phyloP scores from a whole-genome alignment of 2,888 invertebrate species.

The Alcis repandata region DNA sequence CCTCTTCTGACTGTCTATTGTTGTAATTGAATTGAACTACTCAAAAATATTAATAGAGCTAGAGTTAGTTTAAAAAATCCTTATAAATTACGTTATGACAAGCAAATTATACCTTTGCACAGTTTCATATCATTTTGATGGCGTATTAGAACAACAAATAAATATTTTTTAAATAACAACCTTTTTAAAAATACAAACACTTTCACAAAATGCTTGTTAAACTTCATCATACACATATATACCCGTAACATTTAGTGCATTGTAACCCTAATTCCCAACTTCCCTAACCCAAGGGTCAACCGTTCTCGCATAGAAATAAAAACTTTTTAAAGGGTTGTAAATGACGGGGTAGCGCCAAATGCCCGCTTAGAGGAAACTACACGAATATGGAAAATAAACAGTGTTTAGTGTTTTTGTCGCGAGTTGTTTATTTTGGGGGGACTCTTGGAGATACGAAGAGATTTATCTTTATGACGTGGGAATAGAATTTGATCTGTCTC shows the following conservation, averaged over 20 bases:
- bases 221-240: too few species aligned
- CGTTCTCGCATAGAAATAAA: conserved; percentile 48
- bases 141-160: too few species aligned
- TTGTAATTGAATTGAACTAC: too few species aligned
- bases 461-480: conserved; percentile 21
- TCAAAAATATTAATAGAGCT: too few species aligned
- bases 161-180: too few species aligned
- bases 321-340: conserved; percentile 50
- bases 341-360: conserved; percentile 37
- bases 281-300: conserved; percentile 37
- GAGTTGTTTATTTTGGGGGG: conserved; percentile 15
- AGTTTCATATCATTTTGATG: too few species aligned
- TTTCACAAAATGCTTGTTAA: too few species aligned
- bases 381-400: conserved; percentile 42
- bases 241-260: not conserved
- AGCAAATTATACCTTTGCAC: too few species aligned
- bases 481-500: conserved; percentile 7
- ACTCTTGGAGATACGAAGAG: conserved; percentile 12
- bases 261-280: conserved; percentile 38
- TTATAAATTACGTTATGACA: too few species aligned
- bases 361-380: conserved; percentile 31
- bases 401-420: conserved; percentile 27
- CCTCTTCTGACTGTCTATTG: too few species aligned
- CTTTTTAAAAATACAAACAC: too few species aligned
- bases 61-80: too few species aligned